Percentiles rank a stretch among this genome's conserved stretches.
Evolutionary conservation across 2,888 invertebrate genomes (phyloP).

Genomic region (Palloptera scutellata): DNA sequence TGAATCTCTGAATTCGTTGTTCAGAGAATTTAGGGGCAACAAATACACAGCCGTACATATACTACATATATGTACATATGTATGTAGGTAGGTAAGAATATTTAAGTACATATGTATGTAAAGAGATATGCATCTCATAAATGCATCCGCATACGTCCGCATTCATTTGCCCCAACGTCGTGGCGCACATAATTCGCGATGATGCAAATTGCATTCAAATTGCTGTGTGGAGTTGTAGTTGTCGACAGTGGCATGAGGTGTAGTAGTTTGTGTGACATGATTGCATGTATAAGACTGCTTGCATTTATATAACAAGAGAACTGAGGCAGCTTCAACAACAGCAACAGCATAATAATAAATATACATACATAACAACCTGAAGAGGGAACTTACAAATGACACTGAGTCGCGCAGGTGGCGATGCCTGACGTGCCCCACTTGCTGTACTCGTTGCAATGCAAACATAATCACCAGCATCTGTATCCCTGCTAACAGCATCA

Average conservation of each 20-base stretch:
- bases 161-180: slow-evolving; percentile 16
- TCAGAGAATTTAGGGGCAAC: too few species aligned
- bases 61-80: not conserved
- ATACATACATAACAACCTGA: not conserved
- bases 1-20: too few species aligned
- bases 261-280: not conserved
- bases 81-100: not conserved
- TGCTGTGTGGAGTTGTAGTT: not conserved
- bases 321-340: not conserved
- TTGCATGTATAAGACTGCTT: not conserved
- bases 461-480: slow-evolving; percentile 62
- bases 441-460: slow-evolving; percentile 62
- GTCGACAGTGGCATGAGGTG: too few species aligned
- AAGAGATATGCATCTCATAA: slow-evolving; percentile 25
- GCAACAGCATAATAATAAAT: not conserved
- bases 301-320: not conserved
- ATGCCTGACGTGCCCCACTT: slow-evolving; percentile 63
- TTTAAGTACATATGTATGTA: not conserved
- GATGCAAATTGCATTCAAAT: slow-evolving; percentile 23
- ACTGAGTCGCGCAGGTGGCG: slow-evolving; percentile 62
- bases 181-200: slow-evolving; percentile 27
- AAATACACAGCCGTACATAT: not conserved
- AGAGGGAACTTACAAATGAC: slow-evolving; percentile 57
- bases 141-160: slow-evolving; percentile 20
- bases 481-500: slow-evolving; percentile 54